Conservation (phyloP, 2,113 vertebrate species). For the Hemicordylus capensis region DNA sequence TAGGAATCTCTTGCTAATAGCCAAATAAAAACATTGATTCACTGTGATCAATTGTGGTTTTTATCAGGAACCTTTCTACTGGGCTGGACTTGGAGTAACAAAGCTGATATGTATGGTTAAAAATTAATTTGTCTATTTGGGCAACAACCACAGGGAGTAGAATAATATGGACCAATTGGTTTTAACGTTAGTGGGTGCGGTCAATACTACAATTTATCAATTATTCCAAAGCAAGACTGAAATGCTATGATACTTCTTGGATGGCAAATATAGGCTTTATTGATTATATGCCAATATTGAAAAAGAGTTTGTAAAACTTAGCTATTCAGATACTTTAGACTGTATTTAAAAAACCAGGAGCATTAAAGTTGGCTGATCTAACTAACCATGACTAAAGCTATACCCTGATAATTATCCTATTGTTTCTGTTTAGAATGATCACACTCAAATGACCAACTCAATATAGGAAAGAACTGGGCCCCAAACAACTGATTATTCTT, state of each 20-base stretch:
- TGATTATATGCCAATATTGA: conserved; percentile 24
- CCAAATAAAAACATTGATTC: not conserved
- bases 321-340: not conserved
- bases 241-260: not conserved
- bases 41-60: not conserved
- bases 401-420: conserved; percentile 21
- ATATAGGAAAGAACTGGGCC: not conserved
- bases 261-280: conserved; percentile 16
- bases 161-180: conserved; percentile 23
- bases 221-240: conserved; percentile 57
- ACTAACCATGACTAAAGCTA: conserved; percentile 10
- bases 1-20: not conserved
- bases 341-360: not conserved
- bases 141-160: not conserved
- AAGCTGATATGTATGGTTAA: conserved; percentile 21
- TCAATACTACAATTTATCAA: conserved; percentile 31
- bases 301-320: not conserved
- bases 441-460: conserved; percentile 21
- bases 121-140: not conserved
- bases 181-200: conserved; percentile 18
- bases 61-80: conserved; percentile 15
- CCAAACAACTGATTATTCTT: not conserved
- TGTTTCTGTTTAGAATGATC: not conserved
- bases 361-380: not conserved
- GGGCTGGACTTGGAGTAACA: conserved; percentile 12